These are phyloP conservation scores for Alosa sapidissima DNA, from an alignment of 2,797 vertebrate genomes.

Conservation along the genomic window DNA sequence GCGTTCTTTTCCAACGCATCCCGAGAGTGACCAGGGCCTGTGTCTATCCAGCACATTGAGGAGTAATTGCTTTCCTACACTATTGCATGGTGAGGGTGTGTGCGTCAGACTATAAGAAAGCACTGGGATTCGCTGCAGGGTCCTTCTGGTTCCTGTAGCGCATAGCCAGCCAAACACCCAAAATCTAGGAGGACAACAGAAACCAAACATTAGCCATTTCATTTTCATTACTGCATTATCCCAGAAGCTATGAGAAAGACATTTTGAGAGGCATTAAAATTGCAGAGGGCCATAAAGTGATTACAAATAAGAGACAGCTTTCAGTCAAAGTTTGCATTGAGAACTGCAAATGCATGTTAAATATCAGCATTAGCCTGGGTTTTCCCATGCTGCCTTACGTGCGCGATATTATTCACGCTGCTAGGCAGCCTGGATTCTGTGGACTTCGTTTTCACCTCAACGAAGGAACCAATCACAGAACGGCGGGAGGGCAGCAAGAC, in stretches of 20 bases:
- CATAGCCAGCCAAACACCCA: conserved; percentile 91
- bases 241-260: not conserved
- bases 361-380: too few species aligned
- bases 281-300: not conserved
- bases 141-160: conserved; percentile 95
- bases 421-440: too few species aligned
- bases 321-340: not conserved
- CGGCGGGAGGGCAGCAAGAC: too few species aligned
- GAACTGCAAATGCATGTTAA: too few species aligned
- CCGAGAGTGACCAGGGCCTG: conserved; percentile 59
- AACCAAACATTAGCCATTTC: not conserved
- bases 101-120: conserved; percentile 83
- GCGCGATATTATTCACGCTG: too few species aligned
- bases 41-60: conserved; percentile 60
- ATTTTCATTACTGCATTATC: not conserved
- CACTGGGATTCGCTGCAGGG: conserved; percentile 91
- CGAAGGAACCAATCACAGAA: too few species aligned
- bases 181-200: conserved; percentile 71
- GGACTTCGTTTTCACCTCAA: too few species aligned
- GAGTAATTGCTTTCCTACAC: conserved; percentile 51
- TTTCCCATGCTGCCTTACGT: too few species aligned
- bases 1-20: conserved; percentile 49
- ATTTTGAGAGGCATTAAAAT: not conserved
- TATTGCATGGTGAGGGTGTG: conserved; percentile 51
- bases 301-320: not conserved